These are phyloP conservation scores for Drosophila obscura DNA, from an alignment of 1,140 invertebrate genomes.

Conservation along the genomic window DNA sequence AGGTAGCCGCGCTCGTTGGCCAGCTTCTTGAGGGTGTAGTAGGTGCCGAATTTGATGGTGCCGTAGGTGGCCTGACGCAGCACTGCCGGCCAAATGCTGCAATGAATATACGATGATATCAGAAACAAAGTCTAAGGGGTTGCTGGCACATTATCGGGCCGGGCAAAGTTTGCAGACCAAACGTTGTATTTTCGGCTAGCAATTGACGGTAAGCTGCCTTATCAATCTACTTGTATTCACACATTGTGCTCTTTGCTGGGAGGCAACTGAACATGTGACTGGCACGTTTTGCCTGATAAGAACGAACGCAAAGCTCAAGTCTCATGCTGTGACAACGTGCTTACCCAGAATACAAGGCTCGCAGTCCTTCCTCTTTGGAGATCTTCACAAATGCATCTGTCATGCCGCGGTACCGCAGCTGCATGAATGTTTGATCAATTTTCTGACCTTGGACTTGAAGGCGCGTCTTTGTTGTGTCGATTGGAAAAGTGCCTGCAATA, in stretches of 20 bases:
- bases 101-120: conserved; percentile 12
- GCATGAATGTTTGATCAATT: conserved; percentile 90
- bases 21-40: conserved; percentile 94
- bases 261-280: conserved; percentile 39
- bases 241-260: conserved; percentile 22
- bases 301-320: conserved; percentile 23
- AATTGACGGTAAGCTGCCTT: conserved; percentile 17
- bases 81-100: conserved; percentile 95
- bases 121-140: conserved; percentile 57
- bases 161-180: conserved; percentile 58
- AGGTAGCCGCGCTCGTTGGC: conserved; percentile 85
- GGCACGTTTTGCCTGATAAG: conserved; percentile 54
- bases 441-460: conserved; percentile 97
- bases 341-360: conserved; percentile 93
- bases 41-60: conserved; percentile 98
- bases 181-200: conserved; percentile 16
- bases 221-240: conserved; percentile 30
- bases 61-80: conserved; percentile 97
- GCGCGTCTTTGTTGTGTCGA: conserved; percentile 97
- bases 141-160: conserved; percentile 38
- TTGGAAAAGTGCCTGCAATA: conserved; percentile 96
- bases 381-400: conserved; percentile 94
- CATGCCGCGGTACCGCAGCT: conserved; percentile 95
- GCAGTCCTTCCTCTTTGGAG: conserved; percentile 91
- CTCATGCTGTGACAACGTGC: conserved; percentile 52